A percentile compares a stretch with the other conserved stretches of the same genome.
Evolutionary conservation across 2,797 vertebrate genomes (phyloP).

Genomic region (Sus cebifrons): DNA sequence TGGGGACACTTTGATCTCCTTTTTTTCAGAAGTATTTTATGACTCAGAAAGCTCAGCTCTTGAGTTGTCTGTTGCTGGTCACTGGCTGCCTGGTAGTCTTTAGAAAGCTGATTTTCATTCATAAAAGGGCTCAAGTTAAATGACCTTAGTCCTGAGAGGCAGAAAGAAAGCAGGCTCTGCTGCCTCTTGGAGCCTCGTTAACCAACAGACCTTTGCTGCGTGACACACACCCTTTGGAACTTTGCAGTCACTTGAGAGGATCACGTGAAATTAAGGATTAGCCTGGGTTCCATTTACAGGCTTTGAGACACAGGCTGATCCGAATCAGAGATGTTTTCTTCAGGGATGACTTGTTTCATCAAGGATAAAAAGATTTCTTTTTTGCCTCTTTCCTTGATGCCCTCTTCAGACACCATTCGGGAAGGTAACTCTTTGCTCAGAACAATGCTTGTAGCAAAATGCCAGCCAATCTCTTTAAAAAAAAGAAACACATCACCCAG

Average conservation of each 20-base stretch:
- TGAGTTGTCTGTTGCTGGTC: conserved; percentile 88
- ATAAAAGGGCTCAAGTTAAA: conserved; percentile 87
- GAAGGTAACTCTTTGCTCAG: conserved; percentile 38
- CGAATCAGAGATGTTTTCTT: conserved; percentile 68
- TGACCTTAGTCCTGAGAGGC: conserved; percentile 85
- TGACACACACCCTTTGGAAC: not conserved
- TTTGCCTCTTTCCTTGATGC: not conserved
- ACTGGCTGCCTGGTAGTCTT: conserved; percentile 85
- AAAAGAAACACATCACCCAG: not conserved
- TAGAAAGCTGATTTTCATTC: conserved; percentile 81
- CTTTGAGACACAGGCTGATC: conserved; percentile 59
- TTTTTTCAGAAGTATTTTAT: conserved; percentile 85
- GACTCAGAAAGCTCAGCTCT: conserved; percentile 89
- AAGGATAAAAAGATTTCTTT: not conserved
- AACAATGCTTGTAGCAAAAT: conserved; percentile 33
- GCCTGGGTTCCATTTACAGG: not conserved
- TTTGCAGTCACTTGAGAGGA: conserved; percentile 62
- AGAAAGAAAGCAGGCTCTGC: conserved; percentile 80
- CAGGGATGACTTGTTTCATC: conserved; percentile 63
- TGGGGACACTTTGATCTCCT: conserved; percentile 94
- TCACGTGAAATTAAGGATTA: conserved; percentile 73
- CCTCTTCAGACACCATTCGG: conserved; percentile 54
- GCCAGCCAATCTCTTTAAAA: not conserved
- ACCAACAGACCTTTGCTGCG: conserved; percentile 46
- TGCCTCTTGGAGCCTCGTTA: conserved; percentile 78